These are phyloP conservation scores for Drosophila mulleri DNA, from an alignment of 2,888 invertebrate species.

Conservation along the genomic window DNA sequence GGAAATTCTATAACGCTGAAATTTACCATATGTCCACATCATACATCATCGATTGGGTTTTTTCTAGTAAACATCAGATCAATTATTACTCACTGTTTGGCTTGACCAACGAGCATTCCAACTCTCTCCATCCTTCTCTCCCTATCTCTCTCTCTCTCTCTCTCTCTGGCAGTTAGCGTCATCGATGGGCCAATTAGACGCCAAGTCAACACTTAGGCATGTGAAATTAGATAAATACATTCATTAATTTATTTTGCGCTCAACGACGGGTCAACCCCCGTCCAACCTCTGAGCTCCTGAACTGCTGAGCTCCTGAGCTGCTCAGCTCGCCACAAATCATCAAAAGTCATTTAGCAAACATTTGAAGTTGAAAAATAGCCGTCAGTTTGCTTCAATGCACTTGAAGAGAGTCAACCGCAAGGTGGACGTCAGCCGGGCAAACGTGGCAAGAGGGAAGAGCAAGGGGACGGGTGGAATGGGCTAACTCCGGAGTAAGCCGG, in stretches of 20 bases:
- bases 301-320: slow-evolving; percentile 17
- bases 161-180: slow-evolving; percentile 14
- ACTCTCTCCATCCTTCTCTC: background rate
- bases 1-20: background rate
- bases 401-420: slow-evolving; percentile 77
- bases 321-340: slow-evolving; percentile 74
- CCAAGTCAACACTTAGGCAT: slow-evolving; percentile 69
- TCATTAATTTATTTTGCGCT: slow-evolving; percentile 79
- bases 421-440: slow-evolving; percentile 24
- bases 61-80: background rate
- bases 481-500: slow-evolving; percentile 9
- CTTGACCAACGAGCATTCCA: background rate
- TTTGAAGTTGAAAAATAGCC: slow-evolving; percentile 83
- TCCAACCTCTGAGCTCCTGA: slow-evolving; percentile 36
- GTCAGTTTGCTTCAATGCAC: slow-evolving; percentile 81
- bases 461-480: slow-evolving; percentile 3
- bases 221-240: slow-evolving; percentile 78
- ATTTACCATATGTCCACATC: too few species aligned
- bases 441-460: background rate
- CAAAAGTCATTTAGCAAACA: slow-evolving; percentile 83
- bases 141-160: background rate
- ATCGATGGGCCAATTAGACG: slow-evolving; percentile 70
- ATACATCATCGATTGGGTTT: background rate
- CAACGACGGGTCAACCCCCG: slow-evolving; percentile 44
- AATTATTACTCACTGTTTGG: background rate